phyloP scores from a whole-genome alignment of 2,888 invertebrate genomes.

The Bruchidius siliquastri region DNA sequence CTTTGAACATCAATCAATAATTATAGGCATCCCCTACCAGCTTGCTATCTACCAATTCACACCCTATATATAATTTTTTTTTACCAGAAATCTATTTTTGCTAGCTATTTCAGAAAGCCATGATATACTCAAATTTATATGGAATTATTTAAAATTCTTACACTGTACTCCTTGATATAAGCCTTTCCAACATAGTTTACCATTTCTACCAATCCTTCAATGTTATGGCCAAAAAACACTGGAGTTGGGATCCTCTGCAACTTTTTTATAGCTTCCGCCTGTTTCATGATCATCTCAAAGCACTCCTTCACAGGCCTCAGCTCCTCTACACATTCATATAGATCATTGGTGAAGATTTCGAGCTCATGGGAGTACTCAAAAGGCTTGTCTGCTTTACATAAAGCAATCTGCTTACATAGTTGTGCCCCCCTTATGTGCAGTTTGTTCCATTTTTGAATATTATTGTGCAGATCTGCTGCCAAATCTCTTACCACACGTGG shows the following conservation, averaged over 20 bases:
- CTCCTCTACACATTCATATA: slow-evolving; percentile 31
- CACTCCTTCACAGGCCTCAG: slow-evolving; percentile 28
- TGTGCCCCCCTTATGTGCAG: slow-evolving; percentile 46
- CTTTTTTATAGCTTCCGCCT: slow-evolving; percentile 38
- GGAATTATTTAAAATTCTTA: slow-evolving; percentile 24
- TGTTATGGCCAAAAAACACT: slow-evolving; percentile 40
- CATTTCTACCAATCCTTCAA: slow-evolving; percentile 30
- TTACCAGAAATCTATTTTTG: too few relatives aligned
- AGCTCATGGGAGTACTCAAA: slow-evolving; percentile 23
- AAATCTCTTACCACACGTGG: slow-evolving; percentile 54
- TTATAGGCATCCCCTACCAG: too few relatives aligned
- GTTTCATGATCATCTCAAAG: slow-evolving; percentile 31
- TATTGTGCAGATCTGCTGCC: slow-evolving; percentile 52
- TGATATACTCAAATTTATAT: too few relatives aligned
- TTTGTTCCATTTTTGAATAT: slow-evolving; percentile 53
- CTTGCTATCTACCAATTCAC: too few relatives aligned
- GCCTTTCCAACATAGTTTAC: slow-evolving; percentile 35
- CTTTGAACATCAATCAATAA: too few relatives aligned
- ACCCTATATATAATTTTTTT: too few relatives aligned
- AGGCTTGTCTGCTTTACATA: slow-evolving; percentile 31
- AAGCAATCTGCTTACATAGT: slow-evolving; percentile 44
- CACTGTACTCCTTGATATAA: slow-evolving; percentile 45
- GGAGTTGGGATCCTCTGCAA: slow-evolving; percentile 35
- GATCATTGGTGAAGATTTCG: slow-evolving; percentile 28
- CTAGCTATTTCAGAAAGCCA: too few relatives aligned